These are phyloP conservation scores for Cheilosia scutellata DNA, from an alignment of 2,888 invertebrate genomes.

Conservation along the genomic window DNA sequence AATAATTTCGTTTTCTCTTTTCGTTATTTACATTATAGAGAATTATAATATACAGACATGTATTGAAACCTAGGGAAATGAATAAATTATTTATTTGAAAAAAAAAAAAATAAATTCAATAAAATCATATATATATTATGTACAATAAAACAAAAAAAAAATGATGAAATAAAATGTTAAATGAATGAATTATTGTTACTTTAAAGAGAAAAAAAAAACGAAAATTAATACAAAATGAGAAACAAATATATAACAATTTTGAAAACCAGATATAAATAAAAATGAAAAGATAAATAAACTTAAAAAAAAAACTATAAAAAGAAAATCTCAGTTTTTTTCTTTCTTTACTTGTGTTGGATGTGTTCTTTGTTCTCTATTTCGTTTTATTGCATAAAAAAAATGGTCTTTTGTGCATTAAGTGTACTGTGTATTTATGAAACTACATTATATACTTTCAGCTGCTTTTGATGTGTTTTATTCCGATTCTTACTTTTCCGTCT, in stretches of 20 bases:
- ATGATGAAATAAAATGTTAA: slow-evolving; percentile 68
- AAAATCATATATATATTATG: slow-evolving; percentile 61
- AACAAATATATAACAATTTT: slow-evolving; percentile 49
- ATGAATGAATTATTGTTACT: slow-evolving; percentile 77
- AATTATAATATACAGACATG: slow-evolving; percentile 39
- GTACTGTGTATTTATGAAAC: slow-evolving; percentile 9
- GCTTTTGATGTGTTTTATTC: slow-evolving; percentile 63
- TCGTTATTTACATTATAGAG: slow-evolving; percentile 39
- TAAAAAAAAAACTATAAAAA: slow-evolving; percentile 16
- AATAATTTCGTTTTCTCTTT: slow-evolving; percentile 32
- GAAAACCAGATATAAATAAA: slow-evolving; percentile 56
- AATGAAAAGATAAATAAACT: slow-evolving; percentile 51
- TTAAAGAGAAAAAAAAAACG: slow-evolving; percentile 69
- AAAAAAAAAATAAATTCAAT: slow-evolving; percentile 42
- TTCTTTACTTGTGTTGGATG: slow-evolving; percentile 39
- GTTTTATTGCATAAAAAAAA: slow-evolving; percentile 26
- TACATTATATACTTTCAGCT: slow-evolving; percentile 38
- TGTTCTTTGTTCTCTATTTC: slow-evolving; percentile 33
- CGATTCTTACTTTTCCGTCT: slow-evolving; percentile 20
- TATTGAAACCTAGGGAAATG: slow-evolving; percentile 69
- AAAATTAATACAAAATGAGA: slow-evolving; percentile 72
- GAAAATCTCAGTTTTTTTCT: slow-evolving; percentile 29
- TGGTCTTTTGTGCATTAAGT: slow-evolving; percentile 39
- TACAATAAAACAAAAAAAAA: slow-evolving; percentile 75
- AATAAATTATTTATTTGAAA: slow-evolving; percentile 75